Percentiles rank a stretch among this genome's conserved stretches.
Evolutionary conservation across 2,797 vertebrate species (phyloP).

Genomic region (Sebastes oblongus): DNA sequence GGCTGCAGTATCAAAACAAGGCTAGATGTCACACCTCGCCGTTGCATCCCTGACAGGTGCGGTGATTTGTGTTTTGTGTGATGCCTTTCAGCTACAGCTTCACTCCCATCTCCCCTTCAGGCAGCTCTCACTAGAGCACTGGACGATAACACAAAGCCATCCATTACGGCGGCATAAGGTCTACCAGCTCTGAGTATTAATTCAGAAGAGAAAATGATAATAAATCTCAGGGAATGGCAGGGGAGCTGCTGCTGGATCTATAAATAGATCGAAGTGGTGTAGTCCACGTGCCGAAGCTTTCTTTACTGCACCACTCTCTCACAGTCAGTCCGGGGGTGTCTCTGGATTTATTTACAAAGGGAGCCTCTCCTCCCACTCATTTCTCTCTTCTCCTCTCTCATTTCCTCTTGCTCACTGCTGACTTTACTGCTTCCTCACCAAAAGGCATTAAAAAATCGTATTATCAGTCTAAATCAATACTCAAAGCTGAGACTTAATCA

Average conservation of each 20-base stretch:
- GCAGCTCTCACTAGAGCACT: constrained; percentile 52
- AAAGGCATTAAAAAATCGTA: constrained; percentile 20
- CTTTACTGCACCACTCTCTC: constrained; percentile 47
- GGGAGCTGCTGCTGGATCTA: constrained; percentile 67
- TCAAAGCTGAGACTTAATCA: constrained; percentile 39
- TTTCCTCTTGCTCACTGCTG: constrained; percentile 4
- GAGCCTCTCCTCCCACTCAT: constrained; percentile 34
- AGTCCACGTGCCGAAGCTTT: constrained; percentile 52
- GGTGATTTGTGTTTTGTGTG: constrained; percentile 64
- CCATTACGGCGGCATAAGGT: constrained; percentile 64
- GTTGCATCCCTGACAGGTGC: constrained; percentile 53
- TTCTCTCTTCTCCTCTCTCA: constrained; percentile 5
- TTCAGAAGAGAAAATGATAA: constrained; percentile 74
- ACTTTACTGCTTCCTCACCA: not conserved
- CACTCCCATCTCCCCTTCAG: constrained; percentile 53
- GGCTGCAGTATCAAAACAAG: constrained; percentile 48
- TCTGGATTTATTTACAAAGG: constrained; percentile 56
- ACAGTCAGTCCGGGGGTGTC: constrained; percentile 17
- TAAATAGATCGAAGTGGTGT: constrained; percentile 69
- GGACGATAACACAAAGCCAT: constrained; percentile 70
- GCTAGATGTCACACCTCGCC: constrained; percentile 47
- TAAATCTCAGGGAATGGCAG: constrained; percentile 66
- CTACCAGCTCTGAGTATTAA: constrained; percentile 62
- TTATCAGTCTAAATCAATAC: constrained; percentile 40
- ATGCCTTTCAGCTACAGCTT: constrained; percentile 62